Conservation (phyloP, 2,888 invertebrate species). For the Luffia ferchaultella region DNA sequence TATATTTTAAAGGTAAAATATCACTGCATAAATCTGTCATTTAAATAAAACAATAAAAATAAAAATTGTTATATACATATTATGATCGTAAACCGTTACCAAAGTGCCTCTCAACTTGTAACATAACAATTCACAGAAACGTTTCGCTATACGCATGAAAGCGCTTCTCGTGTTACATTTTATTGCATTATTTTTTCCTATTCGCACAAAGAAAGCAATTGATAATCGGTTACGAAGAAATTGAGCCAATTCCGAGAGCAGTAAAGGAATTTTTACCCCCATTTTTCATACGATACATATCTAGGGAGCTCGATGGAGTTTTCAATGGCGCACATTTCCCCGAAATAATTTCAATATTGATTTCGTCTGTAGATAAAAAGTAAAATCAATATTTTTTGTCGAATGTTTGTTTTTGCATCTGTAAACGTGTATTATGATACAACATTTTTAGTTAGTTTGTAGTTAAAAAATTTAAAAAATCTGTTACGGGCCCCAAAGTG, state of each 20-base stretch:
- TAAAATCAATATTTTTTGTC: too few species aligned
- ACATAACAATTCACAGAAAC: background rate
- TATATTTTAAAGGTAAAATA: too few species aligned
- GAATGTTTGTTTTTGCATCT: too few species aligned
- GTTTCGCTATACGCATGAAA: slow-evolving; percentile 10
- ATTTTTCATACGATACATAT: slow-evolving; percentile 25
- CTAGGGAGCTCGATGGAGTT: slow-evolving; percentile 12
- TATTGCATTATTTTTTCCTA: slow-evolving; percentile 14
- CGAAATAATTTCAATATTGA: too few species aligned
- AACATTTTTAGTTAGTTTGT: too few species aligned
- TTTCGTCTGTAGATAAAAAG: too few species aligned
- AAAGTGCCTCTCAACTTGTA: background rate
- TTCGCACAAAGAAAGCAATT: slow-evolving; percentile 21
- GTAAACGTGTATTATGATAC: too few species aligned
- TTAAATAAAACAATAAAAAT: too few species aligned
- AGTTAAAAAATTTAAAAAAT: too few species aligned
- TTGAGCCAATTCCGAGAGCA: slow-evolving; percentile 26
- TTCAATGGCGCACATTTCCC: too few species aligned
- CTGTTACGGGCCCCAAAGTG: too few species aligned
- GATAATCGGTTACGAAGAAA: slow-evolving; percentile 17
- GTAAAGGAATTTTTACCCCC: slow-evolving; percentile 6
- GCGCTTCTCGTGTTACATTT: slow-evolving; percentile 16
- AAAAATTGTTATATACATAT: background rate
- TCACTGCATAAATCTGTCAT: too few species aligned
- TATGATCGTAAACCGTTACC: background rate